These are phyloP conservation scores for Eurytoma adleriae DNA, from an alignment of 2,888 invertebrate species.

Conservation along the genomic window DNA sequence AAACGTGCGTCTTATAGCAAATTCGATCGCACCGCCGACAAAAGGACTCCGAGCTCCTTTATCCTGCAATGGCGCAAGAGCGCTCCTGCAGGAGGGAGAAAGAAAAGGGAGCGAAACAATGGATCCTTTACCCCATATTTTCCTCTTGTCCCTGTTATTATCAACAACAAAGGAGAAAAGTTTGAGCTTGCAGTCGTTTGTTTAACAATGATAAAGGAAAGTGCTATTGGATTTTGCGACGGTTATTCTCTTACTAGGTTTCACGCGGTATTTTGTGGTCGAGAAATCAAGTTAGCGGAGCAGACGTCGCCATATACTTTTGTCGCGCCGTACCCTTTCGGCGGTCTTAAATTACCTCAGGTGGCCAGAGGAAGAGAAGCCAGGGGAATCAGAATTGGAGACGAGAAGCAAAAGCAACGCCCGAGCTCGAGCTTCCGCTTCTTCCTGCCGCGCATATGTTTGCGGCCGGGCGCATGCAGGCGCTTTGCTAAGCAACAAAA, in stretches of 20 bases:
- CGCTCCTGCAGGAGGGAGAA: conserved; percentile 6
- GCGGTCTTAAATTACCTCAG: conserved; percentile 35
- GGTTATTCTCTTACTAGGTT: neutral
- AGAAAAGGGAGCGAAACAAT: neutral
- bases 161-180: no score
- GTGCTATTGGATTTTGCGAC: neutral
- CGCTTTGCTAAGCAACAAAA: neutral
- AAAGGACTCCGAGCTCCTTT: conserved; percentile 2
- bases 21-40: conserved; percentile 38
- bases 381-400: conserved; percentile 55
- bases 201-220: no score
- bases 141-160: neutral
- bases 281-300: neutral
- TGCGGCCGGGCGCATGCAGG: conserved; percentile 8
- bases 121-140: conserved; percentile 8
- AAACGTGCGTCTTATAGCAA: conserved; percentile 35
- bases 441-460: neutral
- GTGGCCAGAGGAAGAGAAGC: conserved; percentile 55
- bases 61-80: neutral
- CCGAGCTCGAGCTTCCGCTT: conserved; percentile 12
- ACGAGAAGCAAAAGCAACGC: neutral
- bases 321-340: conserved; percentile 25
- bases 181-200: no score
- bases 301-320: conserved; percentile 29
- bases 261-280: neutral